Conservation (phyloP, 2,113 vertebrate genomes). For the Myrmecophaga tridactyla region DNA sequence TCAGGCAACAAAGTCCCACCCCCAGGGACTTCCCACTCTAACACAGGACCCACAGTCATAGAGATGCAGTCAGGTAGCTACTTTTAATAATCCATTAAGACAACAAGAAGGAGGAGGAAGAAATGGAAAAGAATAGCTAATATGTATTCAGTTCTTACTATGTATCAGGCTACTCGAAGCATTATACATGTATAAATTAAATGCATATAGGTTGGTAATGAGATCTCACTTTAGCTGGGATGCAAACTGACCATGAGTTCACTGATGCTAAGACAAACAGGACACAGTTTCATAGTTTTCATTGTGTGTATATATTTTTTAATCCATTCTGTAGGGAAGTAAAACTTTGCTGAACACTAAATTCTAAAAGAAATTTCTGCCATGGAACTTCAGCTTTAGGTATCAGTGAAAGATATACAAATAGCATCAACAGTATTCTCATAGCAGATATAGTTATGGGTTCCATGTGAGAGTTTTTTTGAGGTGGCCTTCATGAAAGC, state of each 20-base stretch:
- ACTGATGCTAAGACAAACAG: not conserved
- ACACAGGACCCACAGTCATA: not conserved
- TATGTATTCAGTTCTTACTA: not conserved
- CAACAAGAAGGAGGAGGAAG: not conserved
- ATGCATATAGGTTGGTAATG: not conserved
- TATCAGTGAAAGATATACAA: not conserved
- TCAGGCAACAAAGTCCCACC: not conserved
- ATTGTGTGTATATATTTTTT: not conserved
- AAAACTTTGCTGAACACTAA: not conserved
- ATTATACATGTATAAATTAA: not conserved
- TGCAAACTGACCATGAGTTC: not conserved
- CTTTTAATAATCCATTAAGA: not conserved
- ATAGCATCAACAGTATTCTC: not conserved
- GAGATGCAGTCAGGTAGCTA: not conserved
- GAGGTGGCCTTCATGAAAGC: not conserved
- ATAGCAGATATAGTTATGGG: not conserved
- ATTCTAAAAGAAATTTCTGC: constrained; percentile 32
- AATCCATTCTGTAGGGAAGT: not conserved
- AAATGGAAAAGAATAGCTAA: not conserved
- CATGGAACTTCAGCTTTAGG: not conserved
- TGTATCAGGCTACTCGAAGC: not conserved
- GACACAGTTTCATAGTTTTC: not conserved
- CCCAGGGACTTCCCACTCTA: not conserved
- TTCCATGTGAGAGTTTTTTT: not conserved
- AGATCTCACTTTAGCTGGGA: not conserved